Evolutionary conservation across 2,797 vertebrate genomes (phyloP), one percentile per base, ranked within the genome.

Genomic region (Dendrocincla fuliginosa): DNA sequence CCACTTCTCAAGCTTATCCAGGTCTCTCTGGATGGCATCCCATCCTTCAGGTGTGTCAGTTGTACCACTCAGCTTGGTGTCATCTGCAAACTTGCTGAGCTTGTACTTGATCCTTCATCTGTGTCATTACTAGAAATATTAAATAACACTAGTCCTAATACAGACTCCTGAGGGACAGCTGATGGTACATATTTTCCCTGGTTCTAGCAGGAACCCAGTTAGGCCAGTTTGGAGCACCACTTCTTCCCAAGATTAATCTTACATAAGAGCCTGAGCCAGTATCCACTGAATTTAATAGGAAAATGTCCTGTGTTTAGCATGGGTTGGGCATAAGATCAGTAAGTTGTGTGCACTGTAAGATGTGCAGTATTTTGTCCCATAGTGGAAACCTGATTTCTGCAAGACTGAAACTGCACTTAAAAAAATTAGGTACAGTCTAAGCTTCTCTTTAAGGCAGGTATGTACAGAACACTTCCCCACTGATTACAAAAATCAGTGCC

Each of bases 381-480:
- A 41, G 10, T 49, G 12, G 28, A 76, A 92, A 84, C 6, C 8
- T 83, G 22, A 56, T 83, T 87, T 80, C 56, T 49, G 56, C 73
- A 87, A 79, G 64, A 88, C 37, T 90, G 56, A 94, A 93, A 70
- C 39, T 86, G 60, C 87, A 73, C 50, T 77, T 76, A 41, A 84
- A 64, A 63, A 86, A 39, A 25, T 24, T 22, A 71, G 27, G 24
- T 95, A 65, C 80, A 78, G 67, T 70, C 44, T 32, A 46, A 67
- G 14, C 73, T 96, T 96, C 75, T 94, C 60, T 92, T 95, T 85
- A 93, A 97, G 93, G 95, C 93, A 97, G 87, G 95, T 97, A 84
- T 27, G 8, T 94, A 55, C 77, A 88, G 47, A 94, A 64, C 69
- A 69, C 28, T 53, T 85, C 24, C 63, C 59, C 37, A 74, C 50